Evolutionary conservation across 1,140 invertebrate genomes (phyloP), one percentile per base, ranked within the genome.

Genomic region (Ceratosolen fusciceps): DNA sequence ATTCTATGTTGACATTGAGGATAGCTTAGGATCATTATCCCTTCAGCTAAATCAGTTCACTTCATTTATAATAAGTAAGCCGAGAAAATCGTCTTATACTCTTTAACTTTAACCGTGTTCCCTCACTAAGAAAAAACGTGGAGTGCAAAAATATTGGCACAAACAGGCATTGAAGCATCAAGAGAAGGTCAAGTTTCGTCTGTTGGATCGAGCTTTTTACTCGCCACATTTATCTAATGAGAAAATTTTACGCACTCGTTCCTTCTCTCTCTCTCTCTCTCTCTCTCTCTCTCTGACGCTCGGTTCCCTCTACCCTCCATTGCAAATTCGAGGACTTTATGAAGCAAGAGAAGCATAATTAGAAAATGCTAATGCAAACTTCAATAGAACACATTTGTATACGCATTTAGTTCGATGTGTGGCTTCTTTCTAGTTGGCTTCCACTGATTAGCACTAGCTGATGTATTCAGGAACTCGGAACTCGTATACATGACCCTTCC

Each of bases 341-440:
- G 21, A 26, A 19, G 21, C n/a, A 24, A 16, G 26, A 43, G 39
- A 16, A 56, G 12, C 21, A 24, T 70, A 77, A 77, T 77, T 70
- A 77, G 75, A 52, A 70, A 58, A 70, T 70, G 34, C 31, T 70
- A 77, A 70, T 58, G 52, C 37, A 56, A 10, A 58, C 62, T 70
- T 39, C 37, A 60, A 49, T 49, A 39, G 56, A 47, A 47, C 29
- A 26, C 16, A 12, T 31, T 14, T n/a, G 26, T 54, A 31, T 34
- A n/a, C 7, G 10, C 19, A 37, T n/a, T 54, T 12, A 14, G n/a
- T 9, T 31, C 8, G 24, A 31, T 37, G 31, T 56, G 8, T 37
- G 29, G 29, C 29, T 62, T 62, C 29, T 62, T 62, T 62, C 29
- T 19, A 26, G 52, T 34, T 24, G 71, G 54, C 62, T 77, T 62